Base-by-base conservation (phyloP, 2,797 vertebrate genomes). In the Onychomys leucogaster region DNA sequence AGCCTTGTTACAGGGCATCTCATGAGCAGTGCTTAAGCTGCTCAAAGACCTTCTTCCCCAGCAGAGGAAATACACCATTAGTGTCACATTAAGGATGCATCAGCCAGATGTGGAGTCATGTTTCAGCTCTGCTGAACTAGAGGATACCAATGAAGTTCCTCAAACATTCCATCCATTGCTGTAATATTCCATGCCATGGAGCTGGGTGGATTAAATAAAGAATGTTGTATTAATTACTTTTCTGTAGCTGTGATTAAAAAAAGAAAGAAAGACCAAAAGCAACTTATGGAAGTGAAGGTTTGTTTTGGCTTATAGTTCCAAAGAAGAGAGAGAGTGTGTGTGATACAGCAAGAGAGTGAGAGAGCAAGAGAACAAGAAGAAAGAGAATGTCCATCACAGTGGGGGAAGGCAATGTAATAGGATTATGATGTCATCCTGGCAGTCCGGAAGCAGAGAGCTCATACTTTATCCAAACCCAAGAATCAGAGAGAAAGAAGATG, bases 11-110 rank as follows among this genome's bases (percentile, higher is more conserved):
- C 29, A 0, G 23, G 2, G 13, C 37, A 16, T 5, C 21, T 32
- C 41, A 7, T 21, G 14, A 9, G 10, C 4, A 34, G 23, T 25
- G n/a, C 13, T 59, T 4, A 37, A 52, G 34, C n/a, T n/a, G 13
- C 17, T 34, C 21, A 41, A 55, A 69, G 41, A 69, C 12, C 3
- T 73, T 37, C 34, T 29, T 76, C 2, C 27, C 16, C 5, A 32
- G 29, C 25, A 8, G 19, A 65, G 71, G n/a, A 49, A 17, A 41
- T 8, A 1, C 1, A 1, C 1, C 10, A 4, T 29, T 27, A 10
- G 13, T 67, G 2, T 73, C 57, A 21, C 7, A 71, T 14, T 2
- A 41, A 34, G 27, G 2, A 0, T 25, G 21, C 21, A 10, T 16
- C 55, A 73, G 4, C 32, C 59, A 83, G 32, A 46, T 49, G 55